A percentile compares a stretch with the other conserved stretches of the same genome.
Evolutionary conservation across 37 sponge, comb jelly and placozoan genomes (phyloP).

Genomic region (Geodia barretti): DNA sequence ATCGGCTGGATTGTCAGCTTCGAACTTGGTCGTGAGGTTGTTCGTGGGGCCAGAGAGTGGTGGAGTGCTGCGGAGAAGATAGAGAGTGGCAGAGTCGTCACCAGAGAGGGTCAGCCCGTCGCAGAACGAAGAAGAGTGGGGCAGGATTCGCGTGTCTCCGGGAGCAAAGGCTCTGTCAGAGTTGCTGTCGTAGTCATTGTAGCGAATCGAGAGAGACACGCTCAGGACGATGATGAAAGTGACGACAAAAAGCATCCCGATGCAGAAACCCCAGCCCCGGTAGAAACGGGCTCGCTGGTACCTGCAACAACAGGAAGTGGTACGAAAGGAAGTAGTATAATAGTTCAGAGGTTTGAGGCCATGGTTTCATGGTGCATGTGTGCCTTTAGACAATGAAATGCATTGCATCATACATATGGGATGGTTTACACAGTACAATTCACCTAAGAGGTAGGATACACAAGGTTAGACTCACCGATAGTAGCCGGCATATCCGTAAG

Average conservation of each 20-base stretch:
- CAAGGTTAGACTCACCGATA: not conserved
- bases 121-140: slow-evolving; percentile 31
- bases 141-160: slow-evolving; percentile 23
- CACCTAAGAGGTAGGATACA: not conserved
- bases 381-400: no score
- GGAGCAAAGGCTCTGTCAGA: slow-evolving; percentile 11
- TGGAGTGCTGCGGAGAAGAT: slow-evolving; percentile 14
- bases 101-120: not conserved
- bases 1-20: not conserved
- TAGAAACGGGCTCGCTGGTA: not conserved
- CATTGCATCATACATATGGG: no score
- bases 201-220: not conserved
- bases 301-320: not conserved
- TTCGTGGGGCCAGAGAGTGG: slow-evolving; percentile 12
- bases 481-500: not conserved
- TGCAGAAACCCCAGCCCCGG: not conserved
- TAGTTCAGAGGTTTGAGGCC: no score
- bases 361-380: no score
- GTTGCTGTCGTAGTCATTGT: not conserved
- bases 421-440: no score
- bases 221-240: not conserved
- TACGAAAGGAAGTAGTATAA: not conserved
- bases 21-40: not conserved
- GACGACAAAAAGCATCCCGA: not conserved
- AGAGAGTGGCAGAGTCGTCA: slow-evolving; percentile 9